Conservation (phyloP, 2,113 vertebrate genomes). For the Cyanoramphus novaezelandiae region DNA sequence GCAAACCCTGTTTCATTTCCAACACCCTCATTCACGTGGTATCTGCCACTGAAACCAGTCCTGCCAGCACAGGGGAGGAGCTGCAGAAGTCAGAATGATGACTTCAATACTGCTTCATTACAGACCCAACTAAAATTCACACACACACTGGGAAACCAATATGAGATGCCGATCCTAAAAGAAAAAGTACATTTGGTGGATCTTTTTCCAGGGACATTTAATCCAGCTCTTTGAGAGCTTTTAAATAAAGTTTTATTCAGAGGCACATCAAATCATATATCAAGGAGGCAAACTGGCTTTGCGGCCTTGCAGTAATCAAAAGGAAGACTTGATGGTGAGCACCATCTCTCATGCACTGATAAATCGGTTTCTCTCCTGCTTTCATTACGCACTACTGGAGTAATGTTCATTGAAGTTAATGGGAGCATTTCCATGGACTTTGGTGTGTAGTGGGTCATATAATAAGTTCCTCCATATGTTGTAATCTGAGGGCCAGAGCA, state of each 20-base stretch:
- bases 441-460: constrained; percentile 23
- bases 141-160: background rate
- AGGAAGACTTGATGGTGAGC: background rate
- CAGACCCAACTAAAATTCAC: background rate
- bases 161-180: background rate
- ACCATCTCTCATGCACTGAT: background rate
- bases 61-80: background rate
- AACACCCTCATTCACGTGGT: background rate
- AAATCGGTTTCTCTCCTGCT: constrained; percentile 7
- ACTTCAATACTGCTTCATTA: background rate
- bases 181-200: background rate
- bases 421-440: constrained; percentile 39
- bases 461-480: background rate
- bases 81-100: background rate
- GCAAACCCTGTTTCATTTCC: background rate
- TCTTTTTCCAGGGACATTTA: constrained; percentile 3
- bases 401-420: constrained; percentile 29
- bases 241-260: constrained; percentile 41
- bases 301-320: background rate
- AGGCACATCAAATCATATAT: constrained; percentile 10
- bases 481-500: constrained; percentile 35
- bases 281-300: constrained; percentile 5
- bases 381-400: constrained; percentile 7
- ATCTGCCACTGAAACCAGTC: background rate
- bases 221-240: constrained; percentile 8